Conservation (phyloP, 2,888 invertebrate species). For the Dysmachus trigonus region DNA sequence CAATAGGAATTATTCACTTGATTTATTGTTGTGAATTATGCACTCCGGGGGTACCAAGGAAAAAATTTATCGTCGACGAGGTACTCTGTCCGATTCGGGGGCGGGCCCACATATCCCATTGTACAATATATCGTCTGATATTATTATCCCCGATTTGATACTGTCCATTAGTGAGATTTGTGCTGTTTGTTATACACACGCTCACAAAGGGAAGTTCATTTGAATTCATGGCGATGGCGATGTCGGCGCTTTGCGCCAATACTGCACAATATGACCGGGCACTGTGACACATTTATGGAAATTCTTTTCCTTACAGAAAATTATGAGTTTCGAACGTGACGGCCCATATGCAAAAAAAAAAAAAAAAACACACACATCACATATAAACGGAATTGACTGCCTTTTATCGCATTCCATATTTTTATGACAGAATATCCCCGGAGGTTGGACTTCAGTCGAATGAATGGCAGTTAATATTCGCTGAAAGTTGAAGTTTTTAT, state of each 20-base stretch:
- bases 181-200: neutral
- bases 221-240: constrained; percentile 2
- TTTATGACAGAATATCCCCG: neutral
- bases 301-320: neutral
- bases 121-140: constrained; percentile 35
- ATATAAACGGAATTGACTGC: neutral
- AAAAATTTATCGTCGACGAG: constrained; percentile 40
- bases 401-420: neutral
- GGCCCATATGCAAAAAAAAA: neutral
- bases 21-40: constrained; percentile 46
- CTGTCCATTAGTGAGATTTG: constrained; percentile 28
- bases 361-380: no score
- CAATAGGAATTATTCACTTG: constrained; percentile 47
- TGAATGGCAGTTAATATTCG: neutral
- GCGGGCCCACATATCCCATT: neutral
- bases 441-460: neutral
- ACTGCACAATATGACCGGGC: neutral
- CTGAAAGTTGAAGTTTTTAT: neutral
- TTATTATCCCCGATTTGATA: constrained; percentile 22
- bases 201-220: neutral
- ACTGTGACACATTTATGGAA: neutral
- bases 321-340: neutral
- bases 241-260: neutral
- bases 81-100: neutral
- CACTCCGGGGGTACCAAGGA: constrained; percentile 23